phyloP scores from a whole-genome alignment of 2,113 vertebrate species.

The Scytalopus superciliaris region DNA sequence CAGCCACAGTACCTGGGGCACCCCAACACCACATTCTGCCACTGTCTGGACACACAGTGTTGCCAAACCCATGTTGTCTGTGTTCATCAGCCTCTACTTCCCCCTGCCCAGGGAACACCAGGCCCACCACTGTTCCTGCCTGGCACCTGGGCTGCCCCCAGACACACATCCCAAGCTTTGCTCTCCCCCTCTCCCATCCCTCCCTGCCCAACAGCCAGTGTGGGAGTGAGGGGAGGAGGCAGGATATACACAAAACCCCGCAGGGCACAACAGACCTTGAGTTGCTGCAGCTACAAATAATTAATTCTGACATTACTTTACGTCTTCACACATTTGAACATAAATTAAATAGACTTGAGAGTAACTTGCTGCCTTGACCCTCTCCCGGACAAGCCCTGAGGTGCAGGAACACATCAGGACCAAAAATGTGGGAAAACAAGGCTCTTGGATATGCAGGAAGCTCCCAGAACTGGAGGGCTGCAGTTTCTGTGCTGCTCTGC shows the following conservation, averaged over 20 bases:
- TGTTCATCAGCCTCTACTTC: background rate
- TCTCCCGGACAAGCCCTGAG: background rate
- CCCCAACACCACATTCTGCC: background rate
- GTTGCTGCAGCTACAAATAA: background rate
- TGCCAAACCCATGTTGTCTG: background rate
- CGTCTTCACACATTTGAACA: background rate
- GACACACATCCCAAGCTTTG: fast-evolving
- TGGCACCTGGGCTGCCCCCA: fast-evolving
- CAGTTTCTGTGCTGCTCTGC: background rate
- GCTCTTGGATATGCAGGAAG: background rate
- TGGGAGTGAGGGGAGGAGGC: background rate
- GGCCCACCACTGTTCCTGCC: fast-evolving
- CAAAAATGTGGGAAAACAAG: background rate
- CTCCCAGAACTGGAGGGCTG: background rate
- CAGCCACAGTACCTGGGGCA: background rate
- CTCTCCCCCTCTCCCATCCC: background rate
- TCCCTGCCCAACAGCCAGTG: background rate
- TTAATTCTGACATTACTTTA: background rate
- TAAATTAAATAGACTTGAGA: background rate
- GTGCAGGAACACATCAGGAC: background rate
- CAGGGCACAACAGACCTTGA: background rate
- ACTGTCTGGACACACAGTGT: background rate
- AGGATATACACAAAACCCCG: background rate
- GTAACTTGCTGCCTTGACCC: background rate
- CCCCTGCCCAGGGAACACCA: background rate